Percentiles rank a stretch among this genome's conserved stretches.
These are phyloP conservation scores for Melipona quadrifasciata DNA, from an alignment of 1,140 invertebrate genomes.

Conservation along the genomic window DNA sequence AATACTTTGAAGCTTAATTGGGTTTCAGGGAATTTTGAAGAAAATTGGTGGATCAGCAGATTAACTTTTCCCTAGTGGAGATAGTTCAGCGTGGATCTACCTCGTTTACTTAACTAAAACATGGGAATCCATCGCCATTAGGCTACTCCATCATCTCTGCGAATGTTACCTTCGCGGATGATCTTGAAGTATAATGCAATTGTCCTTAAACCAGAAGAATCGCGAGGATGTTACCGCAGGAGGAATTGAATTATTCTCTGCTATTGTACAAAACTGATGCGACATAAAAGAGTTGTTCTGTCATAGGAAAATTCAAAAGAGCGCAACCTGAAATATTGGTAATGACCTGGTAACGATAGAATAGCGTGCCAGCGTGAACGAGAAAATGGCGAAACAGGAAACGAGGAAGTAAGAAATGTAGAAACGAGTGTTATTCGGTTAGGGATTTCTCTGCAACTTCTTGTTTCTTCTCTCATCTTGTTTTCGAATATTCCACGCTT, in stretches of 20 bases:
- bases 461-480: no score
- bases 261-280: background rate
- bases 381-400: background rate
- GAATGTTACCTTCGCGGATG: no score
- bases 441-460: background rate
- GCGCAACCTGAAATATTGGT: no score
- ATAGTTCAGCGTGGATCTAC: conserved; percentile 5
- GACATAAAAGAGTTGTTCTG: background rate
- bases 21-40: conserved; percentile 10
- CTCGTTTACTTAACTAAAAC: background rate
- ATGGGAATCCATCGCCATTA: background rate
- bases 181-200: background rate
- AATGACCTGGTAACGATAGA: conserved; percentile 6
- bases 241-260: background rate
- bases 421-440: no score
- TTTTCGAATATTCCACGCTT: background rate
- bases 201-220: background rate
- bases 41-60: conserved; percentile 15
- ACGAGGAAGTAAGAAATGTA: no score
- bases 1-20: background rate
- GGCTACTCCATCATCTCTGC: background rate
- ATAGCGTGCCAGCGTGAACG: background rate
- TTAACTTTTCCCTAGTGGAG: conserved; percentile 9
- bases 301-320: background rate
- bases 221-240: background rate